Base-by-base conservation (phyloP, 2,888 invertebrate species). In the Ormia ochracea region DNA sequence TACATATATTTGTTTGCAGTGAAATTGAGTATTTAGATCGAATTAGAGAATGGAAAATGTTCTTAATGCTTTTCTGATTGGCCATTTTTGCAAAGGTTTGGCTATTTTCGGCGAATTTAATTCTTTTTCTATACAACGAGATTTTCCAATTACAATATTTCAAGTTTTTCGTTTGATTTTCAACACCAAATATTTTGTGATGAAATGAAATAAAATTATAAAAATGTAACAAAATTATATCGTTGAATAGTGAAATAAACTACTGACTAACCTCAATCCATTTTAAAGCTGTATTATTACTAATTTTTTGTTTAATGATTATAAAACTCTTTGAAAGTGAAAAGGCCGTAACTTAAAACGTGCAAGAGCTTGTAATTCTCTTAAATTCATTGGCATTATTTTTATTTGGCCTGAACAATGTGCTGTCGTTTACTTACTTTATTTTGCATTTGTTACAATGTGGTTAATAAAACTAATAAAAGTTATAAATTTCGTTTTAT, bases 211-310 rank as follows among this genome's bases (percentile, higher is more conserved):
- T 41, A 4, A 70, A 58, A 69, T 38, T 33, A 56, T 43, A 48
- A n/a, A n/a, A n/a, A n/a, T n/a, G 7, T 19, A n/a, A 4, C 28
- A 4, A 70, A 58, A 69, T 38, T 33, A 56, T 43, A 48, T 19
- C 38, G 19, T 50, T 31, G 36, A 52, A 56, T 50, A 54, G 33
- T 52, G 7, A 63, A 72, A 54, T 48, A 21, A 72, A 59, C 45
- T 17, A 26, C 19, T 43, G 54, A 63, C 63, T 63, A 73, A 56
- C 63, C 63, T 54, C 36, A 43, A 56, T 72, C 61, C 45, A 17
- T 52, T 50, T 17, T n/a, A 12, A 17, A 21, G 23, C 7, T 52
- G 9, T 17, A 33, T 41, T 26, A 43, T 17, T 43, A 10, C 41
- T 43, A 10, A 3, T 61, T 23, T 50, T 31, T 50, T 36, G 33